phyloP scores from a whole-genome alignment of 2,888 invertebrate species.

The Chymomyza fuscimana region DNA sequence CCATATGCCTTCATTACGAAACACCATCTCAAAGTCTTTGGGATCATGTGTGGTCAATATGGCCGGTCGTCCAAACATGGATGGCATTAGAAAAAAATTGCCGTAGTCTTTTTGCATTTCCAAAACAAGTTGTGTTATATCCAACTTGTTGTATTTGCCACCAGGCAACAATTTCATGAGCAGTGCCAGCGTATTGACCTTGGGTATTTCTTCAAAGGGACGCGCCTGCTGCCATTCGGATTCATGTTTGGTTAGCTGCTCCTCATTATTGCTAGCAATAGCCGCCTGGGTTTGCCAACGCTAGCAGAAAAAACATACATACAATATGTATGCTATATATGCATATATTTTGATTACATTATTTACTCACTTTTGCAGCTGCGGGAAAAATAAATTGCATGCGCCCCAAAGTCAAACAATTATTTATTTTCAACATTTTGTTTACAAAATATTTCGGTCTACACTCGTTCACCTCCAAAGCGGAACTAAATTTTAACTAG shows the following conservation, averaged over 20 bases:
- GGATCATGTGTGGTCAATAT: slow-evolving; percentile 80
- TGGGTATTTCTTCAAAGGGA: slow-evolving; percentile 52
- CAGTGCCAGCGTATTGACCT: slow-evolving; percentile 27
- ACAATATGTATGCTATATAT: no score
- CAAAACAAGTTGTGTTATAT: slow-evolving; percentile 40
- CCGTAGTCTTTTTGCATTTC: slow-evolving; percentile 72
- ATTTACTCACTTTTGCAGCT: no score
- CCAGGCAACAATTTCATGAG: slow-evolving; percentile 61
- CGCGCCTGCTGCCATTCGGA: slow-evolving; percentile 52
- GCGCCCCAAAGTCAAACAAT: no score
- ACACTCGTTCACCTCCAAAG: no score
- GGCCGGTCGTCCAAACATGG: slow-evolving; percentile 65
- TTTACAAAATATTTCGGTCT: no score
- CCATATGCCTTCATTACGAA: slow-evolving; percentile 80
- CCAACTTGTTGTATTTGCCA: slow-evolving; percentile 64
- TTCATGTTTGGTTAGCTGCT: no score
- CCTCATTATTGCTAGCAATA: not conserved
- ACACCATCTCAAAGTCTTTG: slow-evolving; percentile 80
- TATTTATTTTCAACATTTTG: no score
- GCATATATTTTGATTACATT: no score
- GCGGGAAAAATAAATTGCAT: no score
- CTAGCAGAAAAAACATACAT: not conserved
- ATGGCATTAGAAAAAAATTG: slow-evolving; percentile 76
- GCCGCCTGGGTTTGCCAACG: slow-evolving; percentile 9
- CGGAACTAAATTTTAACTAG: no score